These are phyloP conservation scores for Steatornis caripensis DNA, from an alignment of 2,113 vertebrate species.

Conservation along the genomic window DNA sequence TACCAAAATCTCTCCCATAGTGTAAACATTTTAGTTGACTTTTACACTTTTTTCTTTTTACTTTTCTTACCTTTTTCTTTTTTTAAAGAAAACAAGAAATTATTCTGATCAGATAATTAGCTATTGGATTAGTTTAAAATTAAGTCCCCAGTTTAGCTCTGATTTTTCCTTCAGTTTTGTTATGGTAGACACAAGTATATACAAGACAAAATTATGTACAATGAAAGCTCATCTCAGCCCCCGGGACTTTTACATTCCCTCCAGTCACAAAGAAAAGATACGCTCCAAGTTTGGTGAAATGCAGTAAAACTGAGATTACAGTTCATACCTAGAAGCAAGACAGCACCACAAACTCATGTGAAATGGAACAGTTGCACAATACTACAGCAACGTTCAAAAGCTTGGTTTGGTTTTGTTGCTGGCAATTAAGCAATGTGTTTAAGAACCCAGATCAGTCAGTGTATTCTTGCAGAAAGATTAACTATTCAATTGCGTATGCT, in stretches of 20 bases:
- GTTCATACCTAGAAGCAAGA: neutral
- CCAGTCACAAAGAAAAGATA: neutral
- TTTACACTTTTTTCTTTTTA: neutral
- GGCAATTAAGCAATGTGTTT: neutral
- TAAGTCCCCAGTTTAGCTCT: neutral
- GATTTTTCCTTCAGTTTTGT: neutral
- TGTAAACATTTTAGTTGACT: neutral
- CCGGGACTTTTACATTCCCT: neutral
- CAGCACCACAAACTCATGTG: neutral
- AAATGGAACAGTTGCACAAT: neutral
- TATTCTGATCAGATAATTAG: neutral
- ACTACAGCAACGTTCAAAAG: neutral
- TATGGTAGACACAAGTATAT: neutral
- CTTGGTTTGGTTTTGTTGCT: neutral
- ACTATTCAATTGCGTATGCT: neutral
- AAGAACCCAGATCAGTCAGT: neutral
- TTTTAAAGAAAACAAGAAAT: neutral
- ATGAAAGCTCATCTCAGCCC: neutral
- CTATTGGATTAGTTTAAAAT: neutral
- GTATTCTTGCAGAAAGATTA: neutral
- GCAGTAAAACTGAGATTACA: neutral
- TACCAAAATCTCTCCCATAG: neutral
- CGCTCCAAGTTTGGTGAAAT: neutral
- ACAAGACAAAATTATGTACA: neutral
- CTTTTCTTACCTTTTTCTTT: neutral